phyloP scores from a whole-genome alignment of 2,113 vertebrate genomes.

The Pithys albifrons region DNA sequence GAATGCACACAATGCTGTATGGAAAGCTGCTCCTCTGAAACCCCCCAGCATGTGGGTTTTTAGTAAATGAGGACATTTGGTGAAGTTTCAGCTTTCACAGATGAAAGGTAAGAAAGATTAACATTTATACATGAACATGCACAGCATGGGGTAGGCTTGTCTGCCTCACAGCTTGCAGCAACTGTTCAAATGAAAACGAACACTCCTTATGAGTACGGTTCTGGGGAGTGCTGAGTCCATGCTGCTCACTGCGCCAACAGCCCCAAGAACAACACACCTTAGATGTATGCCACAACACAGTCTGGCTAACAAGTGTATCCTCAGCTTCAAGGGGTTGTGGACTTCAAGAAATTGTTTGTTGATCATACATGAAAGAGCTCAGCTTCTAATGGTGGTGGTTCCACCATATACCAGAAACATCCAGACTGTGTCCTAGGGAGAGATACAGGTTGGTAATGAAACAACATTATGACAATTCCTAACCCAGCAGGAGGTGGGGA shows the following conservation, averaged over 20 bases:
- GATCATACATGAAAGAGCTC: neutral
- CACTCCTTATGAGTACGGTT: neutral
- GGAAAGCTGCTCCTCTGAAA: neutral
- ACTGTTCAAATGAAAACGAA: neutral
- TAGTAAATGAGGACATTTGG: neutral
- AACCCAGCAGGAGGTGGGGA: neutral
- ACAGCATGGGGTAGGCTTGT: neutral
- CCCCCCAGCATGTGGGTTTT: neutral
- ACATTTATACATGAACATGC: constrained; percentile 37
- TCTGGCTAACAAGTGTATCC: neutral
- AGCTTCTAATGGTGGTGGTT: neutral
- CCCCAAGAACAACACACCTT: neutral
- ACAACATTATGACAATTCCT: neutral
- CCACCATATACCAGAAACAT: neutral
- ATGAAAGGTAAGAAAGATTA: constrained; percentile 47
- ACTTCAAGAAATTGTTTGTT: neutral
- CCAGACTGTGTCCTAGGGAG: neutral
- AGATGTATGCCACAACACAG: neutral
- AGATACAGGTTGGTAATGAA: neutral
- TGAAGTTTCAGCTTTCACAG: constrained; percentile 38
- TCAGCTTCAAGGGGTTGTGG: neutral
- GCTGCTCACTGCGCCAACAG: neutral
- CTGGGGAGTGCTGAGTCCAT: neutral
- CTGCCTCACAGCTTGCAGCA: neutral
- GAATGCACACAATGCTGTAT: neutral